Evolutionary conservation across 2,113 vertebrate genomes (phyloP).

Genomic region (Dicerorhinus sumatrensis): DNA sequence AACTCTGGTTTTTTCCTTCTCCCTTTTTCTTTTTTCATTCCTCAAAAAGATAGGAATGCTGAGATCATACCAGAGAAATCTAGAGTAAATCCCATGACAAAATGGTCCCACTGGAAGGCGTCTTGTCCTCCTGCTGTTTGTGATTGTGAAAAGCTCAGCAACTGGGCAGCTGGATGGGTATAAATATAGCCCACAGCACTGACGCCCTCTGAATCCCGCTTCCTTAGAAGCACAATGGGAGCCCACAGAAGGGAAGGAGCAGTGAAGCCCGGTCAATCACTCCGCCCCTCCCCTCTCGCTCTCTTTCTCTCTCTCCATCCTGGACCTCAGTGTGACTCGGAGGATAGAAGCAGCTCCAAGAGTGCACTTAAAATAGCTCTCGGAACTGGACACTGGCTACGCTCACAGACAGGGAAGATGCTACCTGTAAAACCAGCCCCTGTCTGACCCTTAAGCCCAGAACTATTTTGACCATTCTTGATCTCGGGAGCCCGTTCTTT

Average conservation of each 20-base stretch:
- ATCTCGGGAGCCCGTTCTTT: background rate
- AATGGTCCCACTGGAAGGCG: slow-evolving; percentile 56
- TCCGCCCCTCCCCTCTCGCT: background rate
- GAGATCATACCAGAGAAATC: slow-evolving; percentile 74
- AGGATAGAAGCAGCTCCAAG: slow-evolving; percentile 37
- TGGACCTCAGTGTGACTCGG: slow-evolving; percentile 61
- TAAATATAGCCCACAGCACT: slow-evolving; percentile 71
- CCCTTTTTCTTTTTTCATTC: background rate
- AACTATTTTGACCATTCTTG: background rate
- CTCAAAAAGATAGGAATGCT: slow-evolving; percentile 70
- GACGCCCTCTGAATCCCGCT: slow-evolving; percentile 73
- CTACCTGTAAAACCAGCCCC: slow-evolving; percentile 40
- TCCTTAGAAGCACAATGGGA: slow-evolving; percentile 66
- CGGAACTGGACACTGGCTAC: slow-evolving; percentile 40
- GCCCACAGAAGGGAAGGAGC: slow-evolving; percentile 72
- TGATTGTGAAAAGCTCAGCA: slow-evolving; percentile 71
- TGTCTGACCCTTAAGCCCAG: slow-evolving; percentile 38
- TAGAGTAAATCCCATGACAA: slow-evolving; percentile 74
- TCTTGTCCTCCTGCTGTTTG: slow-evolving; percentile 73
- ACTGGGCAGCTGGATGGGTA: slow-evolving; percentile 73
- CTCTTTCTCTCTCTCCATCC: background rate
- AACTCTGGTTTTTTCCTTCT: background rate
- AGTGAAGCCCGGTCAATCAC: slow-evolving; percentile 46
- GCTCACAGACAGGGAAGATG: slow-evolving; percentile 63
- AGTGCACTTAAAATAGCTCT: slow-evolving; percentile 66